Percentiles rank a stretch among this genome's conserved stretches.
Conservation (phyloP, 2,797 vertebrate genomes). For the Tenualosa thibaudeaui region DNA sequence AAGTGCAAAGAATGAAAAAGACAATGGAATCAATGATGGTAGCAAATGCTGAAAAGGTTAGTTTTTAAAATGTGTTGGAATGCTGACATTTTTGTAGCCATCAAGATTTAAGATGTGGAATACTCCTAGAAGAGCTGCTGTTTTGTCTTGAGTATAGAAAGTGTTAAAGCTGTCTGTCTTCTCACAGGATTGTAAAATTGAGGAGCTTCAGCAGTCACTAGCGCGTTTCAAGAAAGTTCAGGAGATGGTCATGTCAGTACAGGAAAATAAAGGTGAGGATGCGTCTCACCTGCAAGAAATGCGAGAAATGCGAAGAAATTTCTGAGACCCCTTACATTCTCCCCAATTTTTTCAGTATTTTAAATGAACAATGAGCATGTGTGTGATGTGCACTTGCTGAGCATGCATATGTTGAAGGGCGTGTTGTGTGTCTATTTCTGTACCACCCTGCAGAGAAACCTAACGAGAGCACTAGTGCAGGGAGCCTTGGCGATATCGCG, state of each 20-base stretch:
- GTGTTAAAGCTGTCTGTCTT: not conserved
- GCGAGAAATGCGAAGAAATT: not conserved
- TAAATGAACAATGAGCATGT: not conserved
- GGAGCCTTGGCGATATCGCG: conserved; percentile 72
- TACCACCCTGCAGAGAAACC: conserved; percentile 60
- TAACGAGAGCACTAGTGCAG: conserved; percentile 79
- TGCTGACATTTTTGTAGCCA: not conserved
- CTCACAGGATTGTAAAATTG: conserved; percentile 85
- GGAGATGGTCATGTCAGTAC: conserved; percentile 74
- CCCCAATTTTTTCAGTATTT: not conserved
- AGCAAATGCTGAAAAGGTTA: conserved; percentile 91
- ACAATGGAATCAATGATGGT: conserved; percentile 84
- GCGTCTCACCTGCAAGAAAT: not conserved
- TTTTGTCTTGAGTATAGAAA: not conserved
- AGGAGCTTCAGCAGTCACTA: conserved; percentile 86
- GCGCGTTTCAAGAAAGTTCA: conserved; percentile 83
- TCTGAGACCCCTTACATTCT: not conserved
- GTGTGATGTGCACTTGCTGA: not conserved
- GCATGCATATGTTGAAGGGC: not conserved
- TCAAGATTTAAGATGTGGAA: not conserved
- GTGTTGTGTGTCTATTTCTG: not conserved
- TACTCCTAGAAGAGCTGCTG: not conserved
- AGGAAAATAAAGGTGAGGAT: conserved; percentile 78
- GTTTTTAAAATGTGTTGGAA: not conserved
- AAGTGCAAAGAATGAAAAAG: conserved; percentile 89